A percentile compares a stretch with the other conserved stretches of the same genome.
Conservation (phyloP, 2,888 invertebrate genomes). For the Falcaria lacertinaria region DNA sequence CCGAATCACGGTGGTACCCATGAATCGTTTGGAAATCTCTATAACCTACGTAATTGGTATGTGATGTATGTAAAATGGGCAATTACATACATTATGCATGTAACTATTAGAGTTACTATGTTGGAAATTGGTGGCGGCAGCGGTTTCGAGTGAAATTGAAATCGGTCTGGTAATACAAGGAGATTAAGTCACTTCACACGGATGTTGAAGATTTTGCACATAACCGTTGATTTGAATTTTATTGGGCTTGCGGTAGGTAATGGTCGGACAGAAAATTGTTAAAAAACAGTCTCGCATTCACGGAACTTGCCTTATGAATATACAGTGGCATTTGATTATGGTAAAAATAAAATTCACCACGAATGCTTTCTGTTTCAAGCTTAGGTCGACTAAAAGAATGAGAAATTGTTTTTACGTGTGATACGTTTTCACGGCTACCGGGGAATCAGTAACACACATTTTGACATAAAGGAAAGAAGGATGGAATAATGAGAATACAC, state of each 20-base stretch:
- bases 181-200: constrained; percentile 27
- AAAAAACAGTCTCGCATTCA: background rate
- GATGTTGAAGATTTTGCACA: constrained; percentile 22
- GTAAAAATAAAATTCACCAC: no score
- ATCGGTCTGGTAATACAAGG: constrained; percentile 27
- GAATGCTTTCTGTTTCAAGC: no score
- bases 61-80: constrained; percentile 10
- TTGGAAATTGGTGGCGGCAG: constrained; percentile 21
- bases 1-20: background rate
- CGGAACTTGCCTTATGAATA: background rate
- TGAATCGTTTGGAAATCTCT: constrained; percentile 1
- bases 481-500: no score
- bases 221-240: constrained; percentile 11
- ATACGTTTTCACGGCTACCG: no score
- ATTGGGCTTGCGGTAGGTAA: constrained; percentile 8
- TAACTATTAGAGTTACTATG: constrained; percentile 8
- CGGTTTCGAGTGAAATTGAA: constrained; percentile 34
- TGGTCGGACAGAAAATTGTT: background rate
- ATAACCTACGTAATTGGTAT: constrained; percentile 6
- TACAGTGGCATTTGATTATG: no score
- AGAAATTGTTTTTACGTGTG: no score
- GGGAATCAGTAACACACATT: no score
- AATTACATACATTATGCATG: constrained; percentile 17
- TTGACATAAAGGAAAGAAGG: no score
- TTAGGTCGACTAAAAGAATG: no score